Evolutionary conservation across 1,140 invertebrate species (phyloP).

Genomic region (Anoplolepis gracilipes): DNA sequence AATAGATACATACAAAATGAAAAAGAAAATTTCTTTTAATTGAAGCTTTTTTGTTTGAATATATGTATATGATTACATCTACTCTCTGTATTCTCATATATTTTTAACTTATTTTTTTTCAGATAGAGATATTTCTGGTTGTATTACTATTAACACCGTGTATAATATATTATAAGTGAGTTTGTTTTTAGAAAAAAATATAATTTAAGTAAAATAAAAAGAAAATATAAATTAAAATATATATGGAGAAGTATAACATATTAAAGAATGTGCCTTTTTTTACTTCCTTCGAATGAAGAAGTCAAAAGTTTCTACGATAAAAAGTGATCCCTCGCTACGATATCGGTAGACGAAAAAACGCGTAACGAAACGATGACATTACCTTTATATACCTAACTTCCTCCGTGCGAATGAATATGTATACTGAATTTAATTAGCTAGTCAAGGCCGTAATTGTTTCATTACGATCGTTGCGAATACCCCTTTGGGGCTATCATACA

Average conservation of each 20-base stretch:
- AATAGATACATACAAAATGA: background rate
- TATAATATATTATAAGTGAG: background rate
- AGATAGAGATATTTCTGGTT: too few relatives aligned
- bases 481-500: background rate
- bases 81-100: too few relatives aligned
- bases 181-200: background rate
- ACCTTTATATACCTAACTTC: constrained; percentile 74
- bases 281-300: background rate
- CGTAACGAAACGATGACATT: constrained; percentile 58
- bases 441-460: constrained; percentile 78
- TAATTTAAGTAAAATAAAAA: background rate
- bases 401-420: constrained; percentile 78
- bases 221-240: background rate
- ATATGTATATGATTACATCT: too few relatives aligned
- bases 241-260: background rate
- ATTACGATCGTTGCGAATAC: constrained; percentile 65
- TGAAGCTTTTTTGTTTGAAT: background rate
- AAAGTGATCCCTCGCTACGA: background rate
- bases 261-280: background rate
- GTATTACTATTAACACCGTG: background rate
- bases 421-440: constrained; percentile 78
- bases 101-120: too few relatives aligned
- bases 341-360: constrained; percentile 36
- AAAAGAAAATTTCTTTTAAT: background rate
- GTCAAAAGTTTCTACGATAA: background rate